These are phyloP conservation scores for Patagioenas fasciata DNA, from an alignment of 2,113 vertebrate species.

Conservation along the genomic window DNA sequence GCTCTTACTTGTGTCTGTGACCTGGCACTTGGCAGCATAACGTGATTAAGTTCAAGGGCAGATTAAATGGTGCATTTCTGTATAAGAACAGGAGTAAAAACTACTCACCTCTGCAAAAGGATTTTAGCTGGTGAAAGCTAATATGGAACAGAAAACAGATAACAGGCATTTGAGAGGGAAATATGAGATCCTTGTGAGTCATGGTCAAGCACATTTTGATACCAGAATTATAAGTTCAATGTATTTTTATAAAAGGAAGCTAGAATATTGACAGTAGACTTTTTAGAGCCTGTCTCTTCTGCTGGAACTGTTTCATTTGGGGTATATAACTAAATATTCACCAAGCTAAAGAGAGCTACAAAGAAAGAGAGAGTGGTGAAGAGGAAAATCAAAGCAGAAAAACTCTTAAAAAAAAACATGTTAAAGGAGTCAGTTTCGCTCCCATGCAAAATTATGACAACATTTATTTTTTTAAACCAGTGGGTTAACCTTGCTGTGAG, in stretches of 20 bases:
- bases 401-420: neutral
- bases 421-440: neutral
- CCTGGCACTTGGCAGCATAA: neutral
- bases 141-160: neutral
- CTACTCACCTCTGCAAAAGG: neutral
- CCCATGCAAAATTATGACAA: neutral
- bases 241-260: neutral
- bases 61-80: neutral
- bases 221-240: neutral
- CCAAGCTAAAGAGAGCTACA: neutral
- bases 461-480: neutral
- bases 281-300: neutral
- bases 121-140: neutral
- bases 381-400: neutral
- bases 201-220: neutral
- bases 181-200: neutral
- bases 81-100: neutral
- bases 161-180: neutral
- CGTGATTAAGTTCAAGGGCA: neutral
- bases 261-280: neutral
- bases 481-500: neutral
- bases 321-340: neutral
- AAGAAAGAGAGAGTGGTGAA: neutral
- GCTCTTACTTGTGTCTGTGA: neutral
- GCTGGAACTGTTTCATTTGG: constrained; percentile 2